Evolutionary conservation across 2,113 vertebrate genomes (phyloP).

Genomic region (Silurus meridionalis): DNA sequence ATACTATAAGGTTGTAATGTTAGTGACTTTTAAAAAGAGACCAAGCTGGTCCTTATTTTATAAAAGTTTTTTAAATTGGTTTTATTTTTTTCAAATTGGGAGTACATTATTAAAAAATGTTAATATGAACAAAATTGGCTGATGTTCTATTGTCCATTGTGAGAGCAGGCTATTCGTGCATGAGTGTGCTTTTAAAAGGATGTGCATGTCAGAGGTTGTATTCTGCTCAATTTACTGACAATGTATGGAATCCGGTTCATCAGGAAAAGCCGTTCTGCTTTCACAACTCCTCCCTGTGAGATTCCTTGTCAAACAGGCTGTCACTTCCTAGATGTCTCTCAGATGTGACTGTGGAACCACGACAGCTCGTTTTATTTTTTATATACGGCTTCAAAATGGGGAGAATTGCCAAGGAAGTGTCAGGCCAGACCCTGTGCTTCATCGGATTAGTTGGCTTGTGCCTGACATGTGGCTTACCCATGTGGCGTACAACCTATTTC

Average conservation of each 20-base stretch:
- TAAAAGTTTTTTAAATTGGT: no score
- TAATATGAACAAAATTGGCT: neutral
- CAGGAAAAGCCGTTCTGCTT: slow-evolving; percentile 54
- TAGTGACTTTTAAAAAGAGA: no score
- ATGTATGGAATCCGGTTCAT: slow-evolving; percentile 63
- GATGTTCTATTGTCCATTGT: neutral
- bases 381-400: slow-evolving; percentile 64
- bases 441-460: slow-evolving; percentile 80
- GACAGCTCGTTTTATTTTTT: slow-evolving; percentile 23
- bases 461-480: slow-evolving; percentile 81
- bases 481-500: slow-evolving; percentile 87
- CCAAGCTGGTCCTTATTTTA: no score
- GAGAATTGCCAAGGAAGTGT: slow-evolving; percentile 72
- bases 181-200: neutral
- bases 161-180: neutral
- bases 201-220: neutral
- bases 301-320: slow-evolving; percentile 46
- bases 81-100: no score
- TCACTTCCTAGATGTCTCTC: slow-evolving; percentile 34
- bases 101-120: neutral
- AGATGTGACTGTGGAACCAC: slow-evolving; percentile 11
- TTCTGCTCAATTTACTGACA: neutral
- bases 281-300: slow-evolving; percentile 50
- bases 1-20: no score
- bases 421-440: slow-evolving; percentile 82